Evolutionary conservation across 1,140 invertebrate species (phyloP).

Genomic region (Cryptotermes secundus): DNA sequence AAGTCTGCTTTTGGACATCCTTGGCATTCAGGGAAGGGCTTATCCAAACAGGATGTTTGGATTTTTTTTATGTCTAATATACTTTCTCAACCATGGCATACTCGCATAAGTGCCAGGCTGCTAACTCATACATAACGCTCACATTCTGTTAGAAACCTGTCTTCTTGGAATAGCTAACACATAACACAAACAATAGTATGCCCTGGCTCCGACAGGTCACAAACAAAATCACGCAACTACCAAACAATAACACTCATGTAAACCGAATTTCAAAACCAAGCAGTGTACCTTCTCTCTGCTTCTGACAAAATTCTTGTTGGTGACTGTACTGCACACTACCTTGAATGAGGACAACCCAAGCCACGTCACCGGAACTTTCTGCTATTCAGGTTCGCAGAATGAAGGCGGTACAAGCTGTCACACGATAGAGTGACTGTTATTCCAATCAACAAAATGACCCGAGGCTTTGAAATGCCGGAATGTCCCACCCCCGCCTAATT

Average conservation of each 20-base stretch:
- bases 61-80: not conserved
- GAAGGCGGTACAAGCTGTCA: too few relatives aligned
- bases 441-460: too few relatives aligned
- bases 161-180: not conserved
- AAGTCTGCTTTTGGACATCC: not conserved
- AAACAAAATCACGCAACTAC: not conserved
- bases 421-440: too few relatives aligned
- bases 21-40: conserved; percentile 1
- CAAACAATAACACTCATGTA: not conserved
- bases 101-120: not conserved
- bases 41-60: not conserved
- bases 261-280: not conserved
- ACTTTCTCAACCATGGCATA: not conserved
- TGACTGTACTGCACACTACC: too few relatives aligned
- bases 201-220: not conserved
- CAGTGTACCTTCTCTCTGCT: not conserved
- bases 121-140: not conserved
- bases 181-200: not conserved
- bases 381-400: too few relatives aligned
- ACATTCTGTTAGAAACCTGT: not conserved
- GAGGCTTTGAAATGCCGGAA: too few relatives aligned
- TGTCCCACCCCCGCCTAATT: too few relatives aligned
- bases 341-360: too few relatives aligned
- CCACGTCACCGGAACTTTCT: too few relatives aligned
- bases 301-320: not conserved